Base-by-base conservation (phyloP, 2,797 vertebrate genomes). In the Agapornis canus region DNA sequence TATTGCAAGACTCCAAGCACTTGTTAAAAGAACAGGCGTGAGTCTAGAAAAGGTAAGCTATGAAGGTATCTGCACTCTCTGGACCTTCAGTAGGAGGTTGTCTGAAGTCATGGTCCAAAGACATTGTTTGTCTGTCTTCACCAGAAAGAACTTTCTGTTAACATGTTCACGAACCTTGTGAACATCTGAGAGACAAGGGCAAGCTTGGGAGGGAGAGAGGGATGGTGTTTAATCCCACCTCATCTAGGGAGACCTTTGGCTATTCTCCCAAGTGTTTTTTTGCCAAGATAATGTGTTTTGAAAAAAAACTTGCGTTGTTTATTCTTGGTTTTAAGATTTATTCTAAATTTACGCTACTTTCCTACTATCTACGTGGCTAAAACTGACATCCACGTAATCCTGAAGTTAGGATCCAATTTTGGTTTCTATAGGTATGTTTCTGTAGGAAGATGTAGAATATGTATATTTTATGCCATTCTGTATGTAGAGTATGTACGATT, bases 11-110 rank as follows among this genome's bases (percentile, higher is more conserved):
- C 98, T 99, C 68, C 99, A 99, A 97, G 99, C 99, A 13, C 98
- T 99, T 95, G 99, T 99, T 71, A 99, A 99, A 98, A 99, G 99
- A 97, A 99, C 99, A 22, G 99, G 99, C 18, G 99, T 99, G 84
- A 99, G 99, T 95, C 97, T 99, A 83, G 99, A 99, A 91, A 99
- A 99, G 99, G 99, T 99, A 95, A 98, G 97, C 26, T 78, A 22
- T 26, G 70, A 27, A 69, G 42, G 68, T 42, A 40, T 16, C 27
- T 75, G 10, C 17, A 27, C 4, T 32, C 4, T 60, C 22, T 82
- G 5, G 4, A 32, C 29, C 48, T 85, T 21, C 9, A 31, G 27
- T 39, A 42, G 54, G 22, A 92, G 31, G 13, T 63, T 23, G 17
- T 77, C 52, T 85, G 57, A 90, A 72, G 29, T 78, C 13, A 13